Base-by-base conservation (phyloP, 2,888 invertebrate species). In the Cantharis rufa region DNA sequence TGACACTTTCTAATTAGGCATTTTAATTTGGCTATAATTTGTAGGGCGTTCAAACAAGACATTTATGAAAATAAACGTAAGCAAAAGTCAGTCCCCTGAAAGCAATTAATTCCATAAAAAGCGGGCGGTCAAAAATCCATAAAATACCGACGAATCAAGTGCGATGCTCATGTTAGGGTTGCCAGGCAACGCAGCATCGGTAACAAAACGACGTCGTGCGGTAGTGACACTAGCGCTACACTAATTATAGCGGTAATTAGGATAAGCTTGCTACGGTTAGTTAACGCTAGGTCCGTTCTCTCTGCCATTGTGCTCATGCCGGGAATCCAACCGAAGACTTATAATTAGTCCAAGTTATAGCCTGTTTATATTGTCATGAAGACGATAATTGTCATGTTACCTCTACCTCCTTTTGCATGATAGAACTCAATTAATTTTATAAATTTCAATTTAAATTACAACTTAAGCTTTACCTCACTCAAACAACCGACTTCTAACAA, bases 241-340 rank as follows among this genome's bases (percentile, higher is more conserved):
- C 87, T 88, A 88, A 88, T 88, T 88, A 88, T 86, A 84, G 84
- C 85, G 84, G 86, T 88, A 88, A 88, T 88, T 87, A 88, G 88
- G 86, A 87, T 88, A 88, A 88, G 87, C 87, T 84, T 81, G 84
- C 83, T 83, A 86, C 84, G 87, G 87, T 86, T 87, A 87, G 87
- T 87, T 87, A 81, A 80, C 82, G 80, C 79, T 77, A 79, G 78
- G 80, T 78, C 75, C 74, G 71, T 76, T 76, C 74, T 48, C 48
- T 72, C 75, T 78, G 81, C 81, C 81, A 83, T 83, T 82, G 83
- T 83, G 83, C 82, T 84, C 81, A 82, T 78, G 81, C 79, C 81
- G 81, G 78, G 82, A 79, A 82, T 82, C 82, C 83, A 82, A 83
- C 82, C 81, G 83, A 81, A 81, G 82, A 82, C 81, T 83, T 83